Evolutionary conservation across 2,888 invertebrate genomes (phyloP).

Genomic region (Merodon equestris): DNA sequence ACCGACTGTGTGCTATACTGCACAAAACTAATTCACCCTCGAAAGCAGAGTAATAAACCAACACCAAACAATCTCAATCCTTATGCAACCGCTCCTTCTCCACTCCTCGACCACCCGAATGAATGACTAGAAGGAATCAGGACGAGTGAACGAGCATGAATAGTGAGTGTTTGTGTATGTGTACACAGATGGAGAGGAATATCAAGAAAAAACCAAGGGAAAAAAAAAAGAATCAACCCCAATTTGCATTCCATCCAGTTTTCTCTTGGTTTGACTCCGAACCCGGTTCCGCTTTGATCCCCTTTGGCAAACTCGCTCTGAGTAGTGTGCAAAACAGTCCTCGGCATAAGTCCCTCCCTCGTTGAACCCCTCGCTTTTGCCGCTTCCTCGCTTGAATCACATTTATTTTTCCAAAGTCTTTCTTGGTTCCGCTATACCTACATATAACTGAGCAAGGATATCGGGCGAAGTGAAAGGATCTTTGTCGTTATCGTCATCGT

Average conservation of each 20-base stretch:
- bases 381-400: conserved; percentile 14
- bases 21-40: conserved; percentile 18
- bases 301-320: conserved; percentile 7
- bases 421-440: background rate
- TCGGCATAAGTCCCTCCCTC: background rate
- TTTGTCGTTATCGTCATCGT: background rate
- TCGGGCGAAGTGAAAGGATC: conserved; percentile 22
- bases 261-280: conserved; percentile 10
- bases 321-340: conserved; percentile 6
- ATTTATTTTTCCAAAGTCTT: conserved; percentile 35
- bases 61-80: conserved; percentile 4
- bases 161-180: too few species aligned
- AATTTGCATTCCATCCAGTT: conserved; percentile 37
- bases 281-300: conserved; percentile 28
- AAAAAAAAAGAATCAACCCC: conserved; percentile 12
- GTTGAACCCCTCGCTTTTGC: too few species aligned
- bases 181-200: background rate
- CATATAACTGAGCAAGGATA: conserved; percentile 21
- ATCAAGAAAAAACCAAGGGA: too few species aligned
- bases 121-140: background rate
- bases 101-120: background rate
- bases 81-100: background rate
- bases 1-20: conserved; percentile 6
- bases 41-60: conserved; percentile 6
- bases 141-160: too few species aligned